phyloP scores from a whole-genome alignment of 2,888 invertebrate species.

The Harpalus rufipes region DNA sequence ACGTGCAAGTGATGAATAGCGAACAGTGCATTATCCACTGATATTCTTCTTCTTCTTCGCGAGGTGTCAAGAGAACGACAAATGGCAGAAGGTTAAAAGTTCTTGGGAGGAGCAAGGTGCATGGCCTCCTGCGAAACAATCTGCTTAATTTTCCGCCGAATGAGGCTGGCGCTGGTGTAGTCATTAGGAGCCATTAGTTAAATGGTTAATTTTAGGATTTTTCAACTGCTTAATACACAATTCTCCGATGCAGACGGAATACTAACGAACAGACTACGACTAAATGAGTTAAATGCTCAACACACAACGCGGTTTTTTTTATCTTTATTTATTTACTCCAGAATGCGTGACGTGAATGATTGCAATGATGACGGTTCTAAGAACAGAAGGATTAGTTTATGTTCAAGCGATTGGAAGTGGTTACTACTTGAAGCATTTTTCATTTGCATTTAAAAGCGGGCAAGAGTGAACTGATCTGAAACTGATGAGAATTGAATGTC shows the following conservation, averaged over 20 bases:
- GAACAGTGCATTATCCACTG: constrained; percentile 26
- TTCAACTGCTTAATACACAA: constrained; percentile 55
- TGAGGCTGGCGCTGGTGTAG: constrained; percentile 27
- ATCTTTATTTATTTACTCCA: constrained; percentile 20
- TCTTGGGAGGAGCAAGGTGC: constrained; percentile 41
- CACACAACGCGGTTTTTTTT: constrained; percentile 2
- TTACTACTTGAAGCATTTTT: no score
- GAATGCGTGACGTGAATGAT: constrained; percentile 2
- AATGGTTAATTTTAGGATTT: constrained; percentile 61
- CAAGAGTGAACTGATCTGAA: no score
- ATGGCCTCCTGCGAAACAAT: constrained; percentile 41
- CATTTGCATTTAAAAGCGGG: no score
- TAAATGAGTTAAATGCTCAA: constrained; percentile 12
- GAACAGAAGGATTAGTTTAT: neutral
- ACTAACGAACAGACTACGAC: constrained; percentile 36
- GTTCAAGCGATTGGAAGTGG: neutral
- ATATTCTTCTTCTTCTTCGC: neutral
- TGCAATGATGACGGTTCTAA: constrained; percentile 2
- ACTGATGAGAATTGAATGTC: no score
- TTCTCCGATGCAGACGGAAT: constrained; percentile 23
- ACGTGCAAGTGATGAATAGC: constrained; percentile 34
- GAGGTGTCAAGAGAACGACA: constrained; percentile 42
- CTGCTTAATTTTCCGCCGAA: constrained; percentile 41
- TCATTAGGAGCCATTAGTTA: constrained; percentile 63
- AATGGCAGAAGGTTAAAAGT: constrained; percentile 43